Percentiles rank a stretch among this genome's conserved stretches.
These are phyloP conservation scores for Drosophila helvetica DNA, from an alignment of 2,888 invertebrate species.

Conservation along the genomic window DNA sequence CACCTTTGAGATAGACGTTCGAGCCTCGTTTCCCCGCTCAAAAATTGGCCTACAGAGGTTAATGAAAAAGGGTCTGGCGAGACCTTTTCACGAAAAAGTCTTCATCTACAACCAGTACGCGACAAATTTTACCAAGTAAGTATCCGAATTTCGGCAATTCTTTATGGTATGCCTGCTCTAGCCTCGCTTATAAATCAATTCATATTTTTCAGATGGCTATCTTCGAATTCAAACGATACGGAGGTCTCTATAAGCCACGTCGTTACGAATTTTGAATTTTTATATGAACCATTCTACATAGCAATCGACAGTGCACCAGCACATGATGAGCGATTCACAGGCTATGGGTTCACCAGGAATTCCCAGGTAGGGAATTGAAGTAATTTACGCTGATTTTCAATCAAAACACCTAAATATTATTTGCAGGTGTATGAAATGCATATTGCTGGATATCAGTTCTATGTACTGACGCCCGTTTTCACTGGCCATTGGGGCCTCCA, in stretches of 20 bases:
- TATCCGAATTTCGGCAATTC: not conserved
- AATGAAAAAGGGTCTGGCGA: conserved; percentile 91
- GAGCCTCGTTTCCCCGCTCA: conserved; percentile 91
- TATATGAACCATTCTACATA: conserved; percentile 97
- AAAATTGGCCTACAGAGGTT: conserved; percentile 91
- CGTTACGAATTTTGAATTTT: conserved; percentile 92
- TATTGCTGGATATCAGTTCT: conserved; percentile 93
- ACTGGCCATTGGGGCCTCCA: conserved; percentile 96
- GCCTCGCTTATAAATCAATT: not conserved
- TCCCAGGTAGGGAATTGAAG: conserved; percentile 88
- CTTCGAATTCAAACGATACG: conserved; percentile 75
- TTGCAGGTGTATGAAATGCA: conserved; percentile 96
- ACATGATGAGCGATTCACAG: conserved; percentile 95
- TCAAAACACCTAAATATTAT: not conserved
- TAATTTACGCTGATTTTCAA: not conserved
- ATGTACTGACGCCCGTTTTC: conserved; percentile 94
- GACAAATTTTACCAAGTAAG: conserved; percentile 93
- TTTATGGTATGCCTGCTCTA: not conserved
- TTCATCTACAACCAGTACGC: conserved; percentile 96
- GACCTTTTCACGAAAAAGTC: conserved; percentile 95
- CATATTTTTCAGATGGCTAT: conserved; percentile 66
- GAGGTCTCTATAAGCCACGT: conserved; percentile 92
- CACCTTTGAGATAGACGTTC: conserved; percentile 93
- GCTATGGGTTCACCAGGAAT: conserved; percentile 96
- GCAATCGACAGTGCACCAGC: conserved; percentile 91